Conservation (phyloP, 2,888 invertebrate genomes). For the Phrixothrix hirtus region DNA sequence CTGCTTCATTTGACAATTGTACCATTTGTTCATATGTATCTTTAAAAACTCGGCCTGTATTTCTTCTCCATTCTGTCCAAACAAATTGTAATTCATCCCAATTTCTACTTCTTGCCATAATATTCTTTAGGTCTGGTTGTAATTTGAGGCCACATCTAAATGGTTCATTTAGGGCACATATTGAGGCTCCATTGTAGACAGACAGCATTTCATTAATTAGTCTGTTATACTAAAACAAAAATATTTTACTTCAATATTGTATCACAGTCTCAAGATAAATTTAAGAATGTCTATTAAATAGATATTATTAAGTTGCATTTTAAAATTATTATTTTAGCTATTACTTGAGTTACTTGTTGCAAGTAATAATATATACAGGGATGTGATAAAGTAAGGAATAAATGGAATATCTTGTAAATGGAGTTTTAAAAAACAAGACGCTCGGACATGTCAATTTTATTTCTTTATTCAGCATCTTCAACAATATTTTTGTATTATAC, state of each 20-base stretch:
- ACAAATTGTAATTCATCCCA: slow-evolving; percentile 87
- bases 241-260: neutral
- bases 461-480: too few species aligned
- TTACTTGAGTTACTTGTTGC: too few species aligned
- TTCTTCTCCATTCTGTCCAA: slow-evolving; percentile 90
- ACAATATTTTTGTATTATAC: too few species aligned
- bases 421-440: neutral
- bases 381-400: neutral
- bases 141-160: slow-evolving; percentile 79
- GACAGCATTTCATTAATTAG: slow-evolving; percentile 87
- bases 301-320: too few species aligned
- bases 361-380: neutral
- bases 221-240: slow-evolving; percentile 74
- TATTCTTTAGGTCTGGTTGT: slow-evolving; percentile 74
- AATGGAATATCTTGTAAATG: neutral
- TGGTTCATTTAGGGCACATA: slow-evolving; percentile 83
- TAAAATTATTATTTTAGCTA: too few species aligned
- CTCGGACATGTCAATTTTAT: too few species aligned
- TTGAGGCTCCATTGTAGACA: slow-evolving; percentile 81
- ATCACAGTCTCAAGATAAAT: neutral
- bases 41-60: slow-evolving; percentile 77
- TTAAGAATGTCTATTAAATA: neutral
- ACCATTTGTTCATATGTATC: slow-evolving; percentile 81
- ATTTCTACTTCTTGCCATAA: slow-evolving; percentile 80
- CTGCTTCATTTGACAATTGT: slow-evolving; percentile 79